A percentile compares a stretch with the other conserved stretches of the same genome.
These are phyloP conservation scores for Campylorhamphus procurvoides DNA, from an alignment of 2,113 vertebrate species.

Conservation along the genomic window DNA sequence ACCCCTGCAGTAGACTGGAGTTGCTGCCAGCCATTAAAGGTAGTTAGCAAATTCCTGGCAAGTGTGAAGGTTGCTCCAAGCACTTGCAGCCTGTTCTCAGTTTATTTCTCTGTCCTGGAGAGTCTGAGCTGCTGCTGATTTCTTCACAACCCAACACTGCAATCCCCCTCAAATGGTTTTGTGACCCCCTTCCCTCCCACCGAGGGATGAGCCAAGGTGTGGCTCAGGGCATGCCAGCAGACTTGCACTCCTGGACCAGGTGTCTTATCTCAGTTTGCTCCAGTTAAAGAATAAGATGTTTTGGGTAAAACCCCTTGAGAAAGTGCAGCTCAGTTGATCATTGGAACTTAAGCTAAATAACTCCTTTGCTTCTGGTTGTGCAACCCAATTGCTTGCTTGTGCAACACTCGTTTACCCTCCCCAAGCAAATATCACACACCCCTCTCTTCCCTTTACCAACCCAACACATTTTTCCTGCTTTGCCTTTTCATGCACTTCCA, in stretches of 20 bases:
- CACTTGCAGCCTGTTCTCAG: not conserved
- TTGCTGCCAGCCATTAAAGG: not conserved
- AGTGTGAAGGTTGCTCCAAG: not conserved
- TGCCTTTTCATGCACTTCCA: not conserved
- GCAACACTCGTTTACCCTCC: not conserved
- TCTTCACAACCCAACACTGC: not conserved
- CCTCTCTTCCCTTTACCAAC: not conserved
- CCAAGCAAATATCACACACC: fast-evolving
- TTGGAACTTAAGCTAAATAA: not conserved
- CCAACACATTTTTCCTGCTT: not conserved
- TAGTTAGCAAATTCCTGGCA: not conserved
- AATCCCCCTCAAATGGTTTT: not conserved
- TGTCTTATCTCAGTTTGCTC: not conserved
- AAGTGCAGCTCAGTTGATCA: slow-evolving; percentile 2
- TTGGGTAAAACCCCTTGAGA: not conserved
- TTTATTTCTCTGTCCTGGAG: not conserved
- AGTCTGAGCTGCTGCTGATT: not conserved
- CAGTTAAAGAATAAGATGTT: not conserved
- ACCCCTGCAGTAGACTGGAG: not conserved
- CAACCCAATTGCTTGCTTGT: not conserved
- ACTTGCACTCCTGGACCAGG: not conserved
- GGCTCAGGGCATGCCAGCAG: not conserved
- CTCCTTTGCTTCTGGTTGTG: not conserved
- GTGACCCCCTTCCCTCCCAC: not conserved
- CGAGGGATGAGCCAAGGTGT: fast-evolving